Conservation (phyloP, 2,797 vertebrate genomes). For the Pyrocephalus nanus region DNA sequence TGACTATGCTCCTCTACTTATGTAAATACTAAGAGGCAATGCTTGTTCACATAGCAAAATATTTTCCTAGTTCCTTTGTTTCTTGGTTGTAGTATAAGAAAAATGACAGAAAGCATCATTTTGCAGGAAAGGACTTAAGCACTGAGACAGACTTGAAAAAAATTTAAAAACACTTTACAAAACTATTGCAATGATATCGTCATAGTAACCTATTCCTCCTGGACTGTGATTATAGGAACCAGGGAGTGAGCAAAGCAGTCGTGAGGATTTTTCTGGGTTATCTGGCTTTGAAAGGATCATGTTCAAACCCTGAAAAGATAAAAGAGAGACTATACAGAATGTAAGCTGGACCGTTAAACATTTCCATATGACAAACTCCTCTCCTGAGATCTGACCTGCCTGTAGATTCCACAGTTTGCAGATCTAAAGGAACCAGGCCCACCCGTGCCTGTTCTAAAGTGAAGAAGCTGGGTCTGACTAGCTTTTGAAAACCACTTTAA, state of each 20-base stretch:
- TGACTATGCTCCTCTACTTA: background rate
- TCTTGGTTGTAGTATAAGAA: background rate
- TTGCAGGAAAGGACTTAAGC: slow-evolving; percentile 18
- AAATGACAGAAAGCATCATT: slow-evolving; percentile 1
- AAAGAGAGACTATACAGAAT: slow-evolving; percentile 76
- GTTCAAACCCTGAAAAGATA: slow-evolving; percentile 80
- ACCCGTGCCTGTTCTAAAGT: slow-evolving; percentile 30
- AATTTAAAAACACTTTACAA: slow-evolving; percentile 9
- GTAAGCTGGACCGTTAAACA: slow-evolving; percentile 73
- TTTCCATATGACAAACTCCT: slow-evolving; percentile 79
- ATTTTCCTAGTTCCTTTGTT: background rate
- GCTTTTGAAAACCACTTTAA: slow-evolving; percentile 72
- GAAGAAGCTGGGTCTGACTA: slow-evolving; percentile 16
- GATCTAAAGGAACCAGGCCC: slow-evolving; percentile 68
- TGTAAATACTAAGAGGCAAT: background rate
- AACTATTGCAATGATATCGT: slow-evolving; percentile 67
- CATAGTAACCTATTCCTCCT: slow-evolving; percentile 70
- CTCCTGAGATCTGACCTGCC: slow-evolving; percentile 76
- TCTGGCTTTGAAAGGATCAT: slow-evolving; percentile 79
- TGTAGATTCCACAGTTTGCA: slow-evolving; percentile 68
- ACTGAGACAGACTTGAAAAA: background rate
- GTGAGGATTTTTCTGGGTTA: slow-evolving; percentile 73
- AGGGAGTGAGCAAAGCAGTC: slow-evolving; percentile 53
- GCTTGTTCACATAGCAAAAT: background rate
- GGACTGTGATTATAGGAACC: slow-evolving; percentile 59